These are phyloP conservation scores for Dione juno DNA, from an alignment of 2,888 invertebrate genomes.

Conservation along the genomic window DNA sequence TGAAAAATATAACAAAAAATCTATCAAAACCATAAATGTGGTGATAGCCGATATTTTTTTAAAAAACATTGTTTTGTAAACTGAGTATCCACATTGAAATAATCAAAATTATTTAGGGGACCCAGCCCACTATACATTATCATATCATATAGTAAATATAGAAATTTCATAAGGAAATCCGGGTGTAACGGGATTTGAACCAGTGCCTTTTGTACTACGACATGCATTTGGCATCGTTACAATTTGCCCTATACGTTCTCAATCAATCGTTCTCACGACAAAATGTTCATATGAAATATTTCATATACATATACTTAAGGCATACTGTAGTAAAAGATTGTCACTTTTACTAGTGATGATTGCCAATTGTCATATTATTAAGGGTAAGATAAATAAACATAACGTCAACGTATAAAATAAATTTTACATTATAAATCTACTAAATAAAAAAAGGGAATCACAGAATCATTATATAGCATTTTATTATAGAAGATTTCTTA, in stretches of 20 bases:
- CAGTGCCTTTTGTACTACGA: too few species aligned
- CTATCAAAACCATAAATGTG: slow-evolving; percentile 19
- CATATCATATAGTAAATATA: background rate
- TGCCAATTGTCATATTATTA: background rate
- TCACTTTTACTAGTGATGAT: background rate
- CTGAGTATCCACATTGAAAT: slow-evolving; percentile 31
- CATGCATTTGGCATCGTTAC: background rate
- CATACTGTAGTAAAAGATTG: too few species aligned
- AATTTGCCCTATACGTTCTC: background rate
- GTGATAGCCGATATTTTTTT: slow-evolving; percentile 10
- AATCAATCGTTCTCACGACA: background rate
- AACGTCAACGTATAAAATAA: slow-evolving; percentile 2
- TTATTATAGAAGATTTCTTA: background rate
- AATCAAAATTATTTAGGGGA: slow-evolving; percentile 30
- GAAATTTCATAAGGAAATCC: background rate
- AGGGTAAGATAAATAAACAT: slow-evolving; percentile 24
- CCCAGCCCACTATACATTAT: slow-evolving; percentile 28
- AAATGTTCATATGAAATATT: background rate
- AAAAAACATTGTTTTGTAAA: background rate
- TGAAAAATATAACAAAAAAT: background rate
- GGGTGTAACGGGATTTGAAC: background rate
- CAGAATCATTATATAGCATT: slow-evolving; percentile 1
- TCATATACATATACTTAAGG: background rate
- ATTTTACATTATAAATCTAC: background rate
- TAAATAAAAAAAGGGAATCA: slow-evolving; percentile 5